Base-by-base conservation (phyloP, 2,797 vertebrate species). In the Ceyx erithaca region DNA sequence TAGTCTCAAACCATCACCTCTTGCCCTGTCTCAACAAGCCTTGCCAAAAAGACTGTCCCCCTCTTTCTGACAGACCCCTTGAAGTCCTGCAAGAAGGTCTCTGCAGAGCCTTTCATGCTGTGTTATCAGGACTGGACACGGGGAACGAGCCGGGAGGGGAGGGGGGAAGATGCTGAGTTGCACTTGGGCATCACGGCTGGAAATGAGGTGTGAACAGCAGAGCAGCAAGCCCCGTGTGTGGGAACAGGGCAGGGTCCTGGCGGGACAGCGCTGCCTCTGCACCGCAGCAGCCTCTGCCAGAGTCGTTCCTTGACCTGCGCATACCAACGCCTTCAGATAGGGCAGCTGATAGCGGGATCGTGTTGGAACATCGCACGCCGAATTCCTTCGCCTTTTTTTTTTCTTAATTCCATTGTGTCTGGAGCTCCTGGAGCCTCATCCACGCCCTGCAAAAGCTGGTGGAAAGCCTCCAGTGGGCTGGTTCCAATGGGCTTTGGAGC, bases 251-350 rank as follows among this genome's bases (percentile, higher is more conserved):
- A 40, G 14, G 16, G 41, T 40, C 62, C 76, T 63, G 25, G 80
- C 64, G 3, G 23, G n/a, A 58, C 64, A 85, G 40, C 45, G 6
- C 43, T 96, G 59, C 93, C 90, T 73, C 78, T 40, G 49, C 11
- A 9, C 69, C 9, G 87, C 70, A 77, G 71, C 69, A 28, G 41
- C 58, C 17, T 67, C 14, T 97, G 96, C 97, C 96, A 95, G 95
- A 95, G 90, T 90, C 54, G 54, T 96, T 97, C 96, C 95, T 93
- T 97, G 96, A 93, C 92, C 94, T 71, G 90, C n/a, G 95, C 96
- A 97, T 97, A 97, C 97, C 97, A 91, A 87, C 95, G 86, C 95
- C 10, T 92, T 90, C 6, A 97, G 97, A 96, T 96, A 97, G 94
- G 52, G 96, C 93, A 94, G 89, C 77, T 95, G 96, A 97, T 96